Conservation (phyloP, 2,113 vertebrate genomes). For the Beaufortia kweichowensis region DNA sequence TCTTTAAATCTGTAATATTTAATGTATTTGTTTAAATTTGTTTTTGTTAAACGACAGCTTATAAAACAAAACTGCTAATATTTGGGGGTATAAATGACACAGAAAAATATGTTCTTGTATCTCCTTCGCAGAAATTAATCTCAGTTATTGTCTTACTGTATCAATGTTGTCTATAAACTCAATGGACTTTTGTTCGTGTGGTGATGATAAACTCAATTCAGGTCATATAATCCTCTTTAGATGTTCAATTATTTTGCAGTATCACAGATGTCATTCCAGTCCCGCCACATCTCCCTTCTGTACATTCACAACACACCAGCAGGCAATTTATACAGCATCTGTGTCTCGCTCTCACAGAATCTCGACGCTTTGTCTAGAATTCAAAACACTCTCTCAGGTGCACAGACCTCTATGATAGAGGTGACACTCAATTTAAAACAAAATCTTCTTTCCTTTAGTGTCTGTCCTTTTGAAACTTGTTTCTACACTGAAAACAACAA, state of each 20-base stretch:
- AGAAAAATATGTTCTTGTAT: background rate
- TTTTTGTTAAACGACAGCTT: too few species aligned
- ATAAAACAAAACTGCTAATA: too few species aligned
- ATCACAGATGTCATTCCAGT: background rate
- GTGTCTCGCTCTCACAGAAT: background rate
- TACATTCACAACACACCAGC: slow-evolving; percentile 16
- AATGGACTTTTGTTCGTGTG: background rate
- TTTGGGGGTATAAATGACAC: background rate
- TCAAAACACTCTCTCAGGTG: slow-evolving; percentile 24
- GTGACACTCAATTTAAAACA: slow-evolving; percentile 50
- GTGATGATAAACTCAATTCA: background rate
- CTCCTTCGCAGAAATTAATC: background rate
- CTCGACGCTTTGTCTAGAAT: slow-evolving; percentile 32
- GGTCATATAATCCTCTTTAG: slow-evolving; percentile 6
- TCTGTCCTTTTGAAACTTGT: background rate
- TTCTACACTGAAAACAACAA: background rate
- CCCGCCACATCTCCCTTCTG: background rate
- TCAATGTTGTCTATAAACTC: slow-evolving; percentile 1
- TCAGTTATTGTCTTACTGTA: background rate
- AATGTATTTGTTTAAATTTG: too few species aligned
- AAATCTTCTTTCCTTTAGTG: slow-evolving; percentile 1
- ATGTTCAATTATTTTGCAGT: background rate
- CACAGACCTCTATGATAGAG: slow-evolving; percentile 46
- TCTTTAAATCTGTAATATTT: too few species aligned
- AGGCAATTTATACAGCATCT: slow-evolving; percentile 10